Evolutionary conservation across 1,140 invertebrate species (phyloP), one percentile per base, ranked within the genome.

Genomic region (Anoplophora glabripennis): DNA sequence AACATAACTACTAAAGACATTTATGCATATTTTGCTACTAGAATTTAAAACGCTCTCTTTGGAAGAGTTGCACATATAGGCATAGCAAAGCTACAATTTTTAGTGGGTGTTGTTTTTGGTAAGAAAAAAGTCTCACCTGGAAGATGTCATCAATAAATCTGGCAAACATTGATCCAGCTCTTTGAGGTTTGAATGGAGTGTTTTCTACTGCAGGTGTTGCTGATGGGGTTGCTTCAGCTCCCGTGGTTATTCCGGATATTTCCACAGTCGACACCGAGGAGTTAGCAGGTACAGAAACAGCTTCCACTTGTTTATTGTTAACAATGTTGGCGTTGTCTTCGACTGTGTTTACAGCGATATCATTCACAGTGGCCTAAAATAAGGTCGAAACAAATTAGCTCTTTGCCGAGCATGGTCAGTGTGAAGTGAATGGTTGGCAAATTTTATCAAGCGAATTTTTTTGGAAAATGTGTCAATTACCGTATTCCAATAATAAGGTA

Each of bases 71-170:
- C n/a, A n/a, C n/a, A n/a, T n/a, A n/a, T n/a, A n/a, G n/a, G n/a
- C n/a, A n/a, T n/a, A n/a, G n/a, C n/a, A n/a, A n/a, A n/a, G n/a
- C n/a, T n/a, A n/a, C n/a, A n/a, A n/a, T 37, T 12, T 51, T 28
- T 45, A 18, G 44, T 51, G 9, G 33, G 21, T 28, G 9, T 14
- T n/a, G 4, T 40, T 14, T 9, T 40, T 2, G 11, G 9, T 9
- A 40, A 14, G 1, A 14, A 11, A 9, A n/a, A 42, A 12, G 37
- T 37, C 47, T 64, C 61, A 72, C 70, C 53, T 72, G 68, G 49
- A 72, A 72, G 17, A 72, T 72, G 37, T 72, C 70, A 42, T 72
- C 70, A 41, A 72, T 72, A 9, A 72, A 67, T 54, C 70, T 63
- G 10, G 68, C 70, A 38, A 72, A 70, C 59, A 66, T 67, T 0